Percentiles rank a stretch among this genome's conserved stretches.
Evolutionary conservation across 2,888 invertebrate species (phyloP).

Genomic region (Amaurobius ferox): DNA sequence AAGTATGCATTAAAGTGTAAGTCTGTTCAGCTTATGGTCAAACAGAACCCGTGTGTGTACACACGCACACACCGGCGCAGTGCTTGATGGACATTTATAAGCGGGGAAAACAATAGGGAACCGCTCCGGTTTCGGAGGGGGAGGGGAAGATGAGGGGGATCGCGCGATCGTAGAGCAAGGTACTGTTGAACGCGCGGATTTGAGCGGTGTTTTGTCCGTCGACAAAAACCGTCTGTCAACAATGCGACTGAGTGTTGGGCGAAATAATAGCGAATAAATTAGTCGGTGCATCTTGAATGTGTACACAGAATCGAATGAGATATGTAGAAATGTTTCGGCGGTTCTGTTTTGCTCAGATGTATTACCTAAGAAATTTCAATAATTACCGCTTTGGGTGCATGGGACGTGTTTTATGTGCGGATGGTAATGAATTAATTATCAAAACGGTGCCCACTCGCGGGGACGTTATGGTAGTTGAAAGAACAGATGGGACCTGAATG

Average conservation of each 20-base stretch:
- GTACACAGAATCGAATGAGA: not conserved
- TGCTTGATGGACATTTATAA: slow-evolving; percentile 65
- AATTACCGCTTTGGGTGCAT: not conserved
- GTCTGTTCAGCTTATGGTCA: slow-evolving; percentile 48
- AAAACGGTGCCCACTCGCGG: not conserved
- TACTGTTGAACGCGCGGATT: not conserved
- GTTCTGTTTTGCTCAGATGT: not conserved
- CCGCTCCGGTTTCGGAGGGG: not conserved
- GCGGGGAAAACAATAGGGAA: slow-evolving; percentile 53
- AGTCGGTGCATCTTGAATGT: not conserved
- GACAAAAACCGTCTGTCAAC: not conserved
- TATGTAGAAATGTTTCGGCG: too few relatives aligned
- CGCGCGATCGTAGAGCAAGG: not conserved
- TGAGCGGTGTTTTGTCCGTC: not conserved
- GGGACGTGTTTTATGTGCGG: not conserved
- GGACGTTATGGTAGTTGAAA: not conserved
- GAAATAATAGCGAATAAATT: slow-evolving; percentile 4
- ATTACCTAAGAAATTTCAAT: slow-evolving; percentile 8
- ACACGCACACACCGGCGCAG: not conserved
- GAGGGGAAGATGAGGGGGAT: not conserved
- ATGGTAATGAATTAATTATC: not conserved
- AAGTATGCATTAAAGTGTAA: slow-evolving; percentile 71
- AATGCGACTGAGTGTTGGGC: not conserved
- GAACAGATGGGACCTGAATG: too few relatives aligned
- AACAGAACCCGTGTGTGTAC: slow-evolving; percentile 32